These are phyloP conservation scores for Scophthalmus maximus DNA, from an alignment of 2,113 vertebrate genomes.

Conservation along the genomic window DNA sequence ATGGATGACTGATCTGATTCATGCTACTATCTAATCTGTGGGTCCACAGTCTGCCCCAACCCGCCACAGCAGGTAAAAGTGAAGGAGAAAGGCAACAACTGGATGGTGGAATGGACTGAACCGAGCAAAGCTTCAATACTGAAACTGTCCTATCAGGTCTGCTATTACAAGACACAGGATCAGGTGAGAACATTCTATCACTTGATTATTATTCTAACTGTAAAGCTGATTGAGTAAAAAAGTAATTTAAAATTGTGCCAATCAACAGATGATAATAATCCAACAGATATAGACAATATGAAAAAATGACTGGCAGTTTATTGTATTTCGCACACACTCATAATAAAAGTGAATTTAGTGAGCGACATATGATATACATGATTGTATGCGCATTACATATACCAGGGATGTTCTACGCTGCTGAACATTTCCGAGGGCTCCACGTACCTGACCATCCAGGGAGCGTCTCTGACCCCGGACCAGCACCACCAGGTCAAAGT, in stretches of 20 bases:
- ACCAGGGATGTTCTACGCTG: conserved; percentile 16
- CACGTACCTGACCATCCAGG: conserved; percentile 14
- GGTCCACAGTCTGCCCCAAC: conserved; percentile 64
- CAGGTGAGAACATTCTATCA: no score
- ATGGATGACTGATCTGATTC: neutral
- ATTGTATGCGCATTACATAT: neutral
- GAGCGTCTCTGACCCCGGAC: conserved; percentile 32
- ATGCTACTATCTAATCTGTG: neutral
- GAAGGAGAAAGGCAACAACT: conserved; percentile 14
- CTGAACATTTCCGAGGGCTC: conserved; percentile 3
- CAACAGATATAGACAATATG: no score
- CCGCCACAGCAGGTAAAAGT: conserved; percentile 50
- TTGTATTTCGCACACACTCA: no score
- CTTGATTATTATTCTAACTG: no score
- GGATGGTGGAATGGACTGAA: conserved; percentile 64
- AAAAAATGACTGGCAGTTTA: no score
- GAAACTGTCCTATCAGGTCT: conserved; percentile 40
- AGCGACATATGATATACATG: no score
- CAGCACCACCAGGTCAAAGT: conserved; percentile 68
- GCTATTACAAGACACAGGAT: conserved; percentile 54
- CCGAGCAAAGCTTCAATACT: fast-evolving
- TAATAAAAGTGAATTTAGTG: neutral
- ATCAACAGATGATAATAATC: no score
- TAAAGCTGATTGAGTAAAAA: no score
- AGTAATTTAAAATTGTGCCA: no score